Conservation (phyloP, 1,140 invertebrate species). For the Trichogramma pretiosum region DNA sequence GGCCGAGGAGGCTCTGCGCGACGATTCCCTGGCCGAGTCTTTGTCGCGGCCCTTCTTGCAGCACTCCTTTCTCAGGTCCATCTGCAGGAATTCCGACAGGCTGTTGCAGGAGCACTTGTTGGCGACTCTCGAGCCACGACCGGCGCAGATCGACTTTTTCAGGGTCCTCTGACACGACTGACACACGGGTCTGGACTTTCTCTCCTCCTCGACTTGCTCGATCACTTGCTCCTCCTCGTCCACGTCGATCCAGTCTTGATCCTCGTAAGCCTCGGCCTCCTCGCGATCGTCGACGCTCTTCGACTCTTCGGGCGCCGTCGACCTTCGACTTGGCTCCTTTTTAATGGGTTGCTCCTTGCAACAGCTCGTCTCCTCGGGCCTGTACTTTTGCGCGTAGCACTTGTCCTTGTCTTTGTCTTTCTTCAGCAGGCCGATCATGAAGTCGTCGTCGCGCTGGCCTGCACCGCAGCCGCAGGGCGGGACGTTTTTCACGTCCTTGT, state of each 20-base stretch:
- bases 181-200: too few relatives aligned
- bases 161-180: too few relatives aligned
- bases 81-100: constrained; percentile 6
- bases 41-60: too few relatives aligned
- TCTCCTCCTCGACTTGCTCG: too few relatives aligned
- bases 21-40: too few relatives aligned
- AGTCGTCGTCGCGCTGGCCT: constrained; percentile 10
- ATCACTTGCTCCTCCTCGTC: too few relatives aligned
- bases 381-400: constrained; percentile 28
- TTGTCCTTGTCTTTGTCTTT: constrained; percentile 18
- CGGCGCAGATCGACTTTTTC: too few relatives aligned
- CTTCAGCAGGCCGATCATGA: constrained; percentile 19
- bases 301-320: too few relatives aligned
- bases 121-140: neutral
- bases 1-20: too few relatives aligned
- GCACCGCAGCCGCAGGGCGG: constrained; percentile 28
- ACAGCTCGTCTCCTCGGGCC: constrained; percentile 13
- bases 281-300: neutral
- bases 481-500: constrained; percentile 22
- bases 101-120: constrained; percentile 2
- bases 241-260: neutral
- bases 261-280: neutral
- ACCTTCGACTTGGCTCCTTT: too few relatives aligned
- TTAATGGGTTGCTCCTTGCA: too few relatives aligned
- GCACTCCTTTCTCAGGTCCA: neutral